Conservation (phyloP, 2,113 vertebrate species). For the Leptocoma aspasia region DNA sequence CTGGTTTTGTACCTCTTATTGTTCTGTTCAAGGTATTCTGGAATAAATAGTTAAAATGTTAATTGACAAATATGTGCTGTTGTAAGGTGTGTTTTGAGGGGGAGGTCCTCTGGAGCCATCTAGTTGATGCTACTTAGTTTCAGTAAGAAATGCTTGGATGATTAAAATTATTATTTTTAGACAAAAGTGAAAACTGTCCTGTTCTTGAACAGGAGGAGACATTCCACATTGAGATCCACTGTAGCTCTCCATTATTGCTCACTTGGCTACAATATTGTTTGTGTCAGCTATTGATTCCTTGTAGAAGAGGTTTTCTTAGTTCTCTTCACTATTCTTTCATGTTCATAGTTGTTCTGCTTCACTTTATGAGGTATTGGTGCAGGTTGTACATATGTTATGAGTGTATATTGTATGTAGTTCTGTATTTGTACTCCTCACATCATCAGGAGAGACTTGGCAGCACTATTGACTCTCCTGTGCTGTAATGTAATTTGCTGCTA, state of each 20-base stretch:
- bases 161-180: neutral
- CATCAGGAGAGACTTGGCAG: neutral
- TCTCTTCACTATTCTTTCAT: neutral
- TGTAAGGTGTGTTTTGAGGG: neutral
- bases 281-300: neutral
- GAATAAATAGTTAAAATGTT: neutral
- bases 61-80: neutral
- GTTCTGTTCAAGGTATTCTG: neutral
- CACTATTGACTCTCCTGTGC: neutral
- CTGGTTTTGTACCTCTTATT: neutral
- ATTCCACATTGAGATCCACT: neutral
- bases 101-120: neutral
- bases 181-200: neutral
- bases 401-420: neutral
- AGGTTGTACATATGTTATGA: neutral
- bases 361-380: neutral
- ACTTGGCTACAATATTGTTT: neutral
- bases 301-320: neutral
- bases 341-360: neutral
- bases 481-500: neutral
- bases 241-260: neutral
- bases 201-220: neutral
- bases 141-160: neutral
- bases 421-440: neutral
- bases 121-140: neutral